phyloP scores from a whole-genome alignment of 2,888 invertebrate genomes.

The Drosophila trichaetosa region DNA sequence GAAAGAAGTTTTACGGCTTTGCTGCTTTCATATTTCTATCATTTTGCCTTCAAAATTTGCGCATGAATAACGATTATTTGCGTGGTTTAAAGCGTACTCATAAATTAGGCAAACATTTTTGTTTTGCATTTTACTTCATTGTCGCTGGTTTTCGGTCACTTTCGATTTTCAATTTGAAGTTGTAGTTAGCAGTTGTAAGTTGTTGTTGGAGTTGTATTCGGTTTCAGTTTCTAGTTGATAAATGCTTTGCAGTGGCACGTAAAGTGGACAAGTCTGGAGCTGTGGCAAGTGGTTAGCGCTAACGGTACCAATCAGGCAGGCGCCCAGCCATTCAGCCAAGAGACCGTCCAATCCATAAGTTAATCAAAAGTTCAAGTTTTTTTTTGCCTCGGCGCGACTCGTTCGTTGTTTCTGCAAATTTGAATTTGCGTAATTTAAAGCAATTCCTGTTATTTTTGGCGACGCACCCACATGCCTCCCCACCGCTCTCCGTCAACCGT shows the following conservation, averaged over 20 bases:
- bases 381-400: conserved; percentile 16
- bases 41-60: not conserved
- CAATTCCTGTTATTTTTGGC: conserved; percentile 73
- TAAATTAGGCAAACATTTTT: conserved; percentile 47
- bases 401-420: conserved; percentile 36
- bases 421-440: conserved; percentile 77
- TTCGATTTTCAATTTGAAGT: conserved; percentile 58
- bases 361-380: conserved; percentile 77
- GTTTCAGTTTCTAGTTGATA: conserved; percentile 50
- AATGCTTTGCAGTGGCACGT: conserved; percentile 59
- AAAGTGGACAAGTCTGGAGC: conserved; percentile 64
- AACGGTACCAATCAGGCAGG: conserved; percentile 37
- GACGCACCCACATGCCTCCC: conserved; percentile 72
- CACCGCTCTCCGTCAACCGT: conserved; percentile 37
- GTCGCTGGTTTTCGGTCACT: conserved; percentile 69
- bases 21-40: not conserved
- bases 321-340: conserved; percentile 3
- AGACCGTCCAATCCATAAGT: conserved; percentile 62
- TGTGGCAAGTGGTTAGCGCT: conserved; percentile 54
- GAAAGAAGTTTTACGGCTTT: not conserved
- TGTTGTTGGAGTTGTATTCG: conserved; percentile 24
- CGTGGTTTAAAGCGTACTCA: conserved; percentile 20
- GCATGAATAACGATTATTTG: conserved; percentile 7
- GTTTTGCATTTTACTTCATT: conserved; percentile 59
- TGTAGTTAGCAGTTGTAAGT: conserved; percentile 15